A percentile compares a stretch with the other conserved stretches of the same genome.
These are phyloP conservation scores for Thunnus thynnus DNA, from an alignment of 2,113 vertebrate genomes.

Conservation along the genomic window DNA sequence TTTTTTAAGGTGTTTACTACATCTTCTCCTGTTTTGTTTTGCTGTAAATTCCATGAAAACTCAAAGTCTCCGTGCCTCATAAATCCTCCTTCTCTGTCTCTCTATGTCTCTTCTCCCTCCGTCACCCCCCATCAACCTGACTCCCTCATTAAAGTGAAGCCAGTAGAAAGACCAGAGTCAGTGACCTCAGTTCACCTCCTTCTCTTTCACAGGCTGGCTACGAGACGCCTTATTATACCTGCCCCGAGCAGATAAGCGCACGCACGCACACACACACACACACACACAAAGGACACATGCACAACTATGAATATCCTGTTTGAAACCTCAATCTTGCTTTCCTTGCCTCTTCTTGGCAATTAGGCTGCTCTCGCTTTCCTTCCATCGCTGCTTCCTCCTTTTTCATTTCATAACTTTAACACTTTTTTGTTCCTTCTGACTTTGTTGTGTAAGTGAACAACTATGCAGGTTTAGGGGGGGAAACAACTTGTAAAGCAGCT, in stretches of 20 bases:
- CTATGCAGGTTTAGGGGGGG: constrained; percentile 8
- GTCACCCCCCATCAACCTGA: constrained; percentile 12
- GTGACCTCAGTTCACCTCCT: constrained; percentile 41
- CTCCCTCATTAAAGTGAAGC: constrained; percentile 43
- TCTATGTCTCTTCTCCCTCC: neutral
- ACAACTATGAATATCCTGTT: neutral
- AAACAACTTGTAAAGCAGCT: constrained; percentile 54
- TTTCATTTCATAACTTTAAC: constrained; percentile 16
- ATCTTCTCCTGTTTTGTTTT: neutral
- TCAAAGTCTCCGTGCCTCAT: neutral
- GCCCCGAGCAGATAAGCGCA: neutral
- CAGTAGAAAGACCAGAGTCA: constrained; percentile 37
- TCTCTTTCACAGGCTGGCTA: constrained; percentile 25
- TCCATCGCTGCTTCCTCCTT: constrained; percentile 10
- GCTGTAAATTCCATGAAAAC: neutral
- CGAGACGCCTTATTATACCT: constrained; percentile 29
- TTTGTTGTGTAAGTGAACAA: constrained; percentile 41
- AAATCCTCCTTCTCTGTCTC: neutral
- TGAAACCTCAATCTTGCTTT: constrained; percentile 23
- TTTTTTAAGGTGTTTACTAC: neutral
- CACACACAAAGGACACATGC: neutral
- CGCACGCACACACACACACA: neutral
- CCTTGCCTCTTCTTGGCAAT: constrained; percentile 25
- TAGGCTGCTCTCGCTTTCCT: constrained; percentile 24
- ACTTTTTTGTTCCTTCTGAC: neutral